Conservation (phyloP, 2,113 vertebrate species). For the Pygoscelis adeliae region DNA sequence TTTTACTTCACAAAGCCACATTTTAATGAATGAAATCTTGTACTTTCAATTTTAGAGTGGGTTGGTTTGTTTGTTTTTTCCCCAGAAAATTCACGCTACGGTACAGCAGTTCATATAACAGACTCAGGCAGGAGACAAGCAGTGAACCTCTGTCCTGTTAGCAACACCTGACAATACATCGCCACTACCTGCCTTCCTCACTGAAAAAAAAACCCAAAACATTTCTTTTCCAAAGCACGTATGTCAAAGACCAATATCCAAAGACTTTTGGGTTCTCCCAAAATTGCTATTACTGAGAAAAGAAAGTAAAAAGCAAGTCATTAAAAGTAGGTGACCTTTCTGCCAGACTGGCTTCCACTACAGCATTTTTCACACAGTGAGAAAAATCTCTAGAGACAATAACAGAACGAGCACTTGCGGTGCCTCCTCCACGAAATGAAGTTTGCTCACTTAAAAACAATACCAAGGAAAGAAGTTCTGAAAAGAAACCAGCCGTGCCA, state of each 20-base stretch:
- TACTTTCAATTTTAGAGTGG: background rate
- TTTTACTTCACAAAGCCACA: background rate
- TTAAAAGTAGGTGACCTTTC: conserved; percentile 40
- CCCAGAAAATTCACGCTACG: background rate
- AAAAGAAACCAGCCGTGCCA: background rate
- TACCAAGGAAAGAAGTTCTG: background rate
- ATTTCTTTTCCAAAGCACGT: background rate
- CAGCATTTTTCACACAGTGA: background rate
- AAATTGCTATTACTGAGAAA: background rate
- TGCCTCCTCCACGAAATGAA: background rate
- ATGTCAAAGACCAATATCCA: background rate
- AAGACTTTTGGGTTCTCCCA: background rate
- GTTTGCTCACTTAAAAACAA: background rate
- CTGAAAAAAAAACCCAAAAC: background rate
- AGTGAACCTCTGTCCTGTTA: background rate
- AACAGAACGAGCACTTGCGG: background rate
- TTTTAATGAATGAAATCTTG: background rate
- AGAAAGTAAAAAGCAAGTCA: background rate
- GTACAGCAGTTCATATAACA: too few species aligned
- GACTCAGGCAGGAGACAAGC: background rate
- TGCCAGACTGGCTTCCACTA: background rate
- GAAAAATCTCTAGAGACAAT: background rate
- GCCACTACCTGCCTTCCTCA: background rate
- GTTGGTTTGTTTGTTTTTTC: too few species aligned
- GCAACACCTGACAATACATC: background rate